Percentiles rank a stretch among this genome's conserved stretches.
phyloP scores from a whole-genome alignment of 2,797 vertebrate species.

The Sandelia bainsii region DNA sequence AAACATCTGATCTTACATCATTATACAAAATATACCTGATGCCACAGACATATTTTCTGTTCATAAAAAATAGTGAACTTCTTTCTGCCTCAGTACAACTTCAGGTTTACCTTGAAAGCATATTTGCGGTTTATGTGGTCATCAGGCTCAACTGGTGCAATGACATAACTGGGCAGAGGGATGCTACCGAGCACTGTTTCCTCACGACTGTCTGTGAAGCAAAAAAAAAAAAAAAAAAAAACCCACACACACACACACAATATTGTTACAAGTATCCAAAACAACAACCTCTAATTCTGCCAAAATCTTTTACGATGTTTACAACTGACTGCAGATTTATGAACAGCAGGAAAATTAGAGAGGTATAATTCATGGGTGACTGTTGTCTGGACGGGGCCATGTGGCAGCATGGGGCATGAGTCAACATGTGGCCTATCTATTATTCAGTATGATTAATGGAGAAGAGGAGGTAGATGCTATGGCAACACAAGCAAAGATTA shows the following conservation, averaged over 20 bases:
- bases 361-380: conserved; percentile 61
- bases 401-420: conserved; percentile 54
- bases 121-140: conserved; percentile 98
- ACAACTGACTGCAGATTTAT: conserved; percentile 39
- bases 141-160: conserved; percentile 91
- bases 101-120: conserved; percentile 93
- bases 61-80: neutral
- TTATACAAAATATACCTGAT: neutral
- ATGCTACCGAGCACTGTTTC: conserved; percentile 96
- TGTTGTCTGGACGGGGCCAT: conserved; percentile 50
- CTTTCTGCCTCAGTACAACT: conserved; percentile 10
- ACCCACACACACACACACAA: conserved; percentile 19
- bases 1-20: neutral
- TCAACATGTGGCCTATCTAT: conserved; percentile 69
- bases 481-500: conserved; percentile 61
- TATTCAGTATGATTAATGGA: conserved; percentile 74
- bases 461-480: conserved; percentile 47
- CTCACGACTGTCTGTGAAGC: conserved; percentile 94
- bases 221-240: too few species aligned
- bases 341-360: conserved; percentile 50
- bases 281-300: conserved; percentile 27
- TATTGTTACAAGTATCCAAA: conserved; percentile 24
- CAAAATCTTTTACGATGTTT: conserved; percentile 47
- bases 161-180: conserved; percentile 94
- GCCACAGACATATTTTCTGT: neutral